These are phyloP conservation scores for Pipistrellus pygmaeus DNA, from an alignment of 2,797 vertebrate species.

Conservation along the genomic window DNA sequence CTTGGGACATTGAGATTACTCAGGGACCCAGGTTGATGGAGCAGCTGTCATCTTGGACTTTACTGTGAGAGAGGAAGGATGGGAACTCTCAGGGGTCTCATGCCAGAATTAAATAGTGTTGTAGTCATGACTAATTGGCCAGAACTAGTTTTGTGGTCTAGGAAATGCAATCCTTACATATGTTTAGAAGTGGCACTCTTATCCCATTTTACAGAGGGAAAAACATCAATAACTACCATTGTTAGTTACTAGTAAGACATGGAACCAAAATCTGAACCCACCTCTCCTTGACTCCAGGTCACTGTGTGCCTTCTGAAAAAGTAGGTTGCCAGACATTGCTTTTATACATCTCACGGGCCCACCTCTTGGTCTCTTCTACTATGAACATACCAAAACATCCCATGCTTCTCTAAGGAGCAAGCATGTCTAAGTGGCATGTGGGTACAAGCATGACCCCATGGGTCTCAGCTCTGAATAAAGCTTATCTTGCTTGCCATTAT, in stretches of 20 bases:
- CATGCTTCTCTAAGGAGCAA: accelerated
- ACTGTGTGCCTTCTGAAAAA: background rate
- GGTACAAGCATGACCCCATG: accelerated
- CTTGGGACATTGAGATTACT: background rate
- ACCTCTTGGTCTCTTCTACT: background rate
- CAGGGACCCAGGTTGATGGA: background rate
- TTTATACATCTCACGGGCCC: too few relatives aligned
- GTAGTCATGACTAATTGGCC: accelerated
- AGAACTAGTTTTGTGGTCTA: background rate
- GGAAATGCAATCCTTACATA: background rate
- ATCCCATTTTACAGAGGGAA: too few relatives aligned
- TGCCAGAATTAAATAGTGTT: background rate
- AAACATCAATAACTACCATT: too few relatives aligned
- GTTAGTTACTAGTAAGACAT: background rate
- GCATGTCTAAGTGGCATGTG: accelerated
- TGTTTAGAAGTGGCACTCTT: background rate
- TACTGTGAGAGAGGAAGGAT: background rate
- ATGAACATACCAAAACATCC: too few relatives aligned
- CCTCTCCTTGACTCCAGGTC: background rate
- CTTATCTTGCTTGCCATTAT: accelerated
- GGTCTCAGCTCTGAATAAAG: background rate
- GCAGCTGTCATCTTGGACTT: background rate
- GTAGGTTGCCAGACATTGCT: background rate
- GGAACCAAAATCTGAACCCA: too few relatives aligned
- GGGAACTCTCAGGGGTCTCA: background rate